Percentiles rank a stretch among this genome's conserved stretches.
Conservation (phyloP, 2,888 invertebrate genomes). For the Choristoneura rosaceana region DNA sequence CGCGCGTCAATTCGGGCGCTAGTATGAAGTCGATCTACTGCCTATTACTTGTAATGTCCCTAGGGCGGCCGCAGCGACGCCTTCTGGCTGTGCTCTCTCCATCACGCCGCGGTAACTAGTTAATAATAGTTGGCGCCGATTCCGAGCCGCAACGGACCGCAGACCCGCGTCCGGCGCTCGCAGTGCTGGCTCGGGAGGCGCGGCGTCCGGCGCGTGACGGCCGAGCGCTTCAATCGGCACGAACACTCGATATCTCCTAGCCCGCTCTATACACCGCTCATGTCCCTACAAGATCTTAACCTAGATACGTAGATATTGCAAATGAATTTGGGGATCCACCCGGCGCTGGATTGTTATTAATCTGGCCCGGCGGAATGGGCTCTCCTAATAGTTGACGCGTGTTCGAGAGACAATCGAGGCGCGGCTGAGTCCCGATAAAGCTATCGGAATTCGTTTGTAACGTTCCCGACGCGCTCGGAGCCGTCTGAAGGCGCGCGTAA, state of each 20-base stretch:
- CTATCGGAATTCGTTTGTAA: constrained; percentile 25
- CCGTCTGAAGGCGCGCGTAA: constrained; percentile 19
- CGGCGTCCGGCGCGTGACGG: not conserved
- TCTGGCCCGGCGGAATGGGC: constrained; percentile 12
- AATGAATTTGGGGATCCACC: constrained; percentile 22
- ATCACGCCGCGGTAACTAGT: not conserved
- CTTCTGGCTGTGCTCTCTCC: not conserved
- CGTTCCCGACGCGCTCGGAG: not conserved
- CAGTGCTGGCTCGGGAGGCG: not conserved
- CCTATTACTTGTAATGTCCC: no score
- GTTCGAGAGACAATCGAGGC: constrained; percentile 14
- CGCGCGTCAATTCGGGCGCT: no score
- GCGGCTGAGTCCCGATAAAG: constrained; percentile 21
- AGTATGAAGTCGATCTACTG: no score
- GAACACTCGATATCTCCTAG: constrained; percentile 23
- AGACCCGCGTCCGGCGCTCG: not conserved
- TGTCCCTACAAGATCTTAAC: constrained; percentile 26
- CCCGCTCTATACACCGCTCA: constrained; percentile 23
- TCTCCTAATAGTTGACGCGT: constrained; percentile 16
- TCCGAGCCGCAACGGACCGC: not conserved
- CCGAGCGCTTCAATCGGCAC: constrained; percentile 19
- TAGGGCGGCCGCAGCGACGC: not conserved
- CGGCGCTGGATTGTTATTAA: constrained; percentile 28
- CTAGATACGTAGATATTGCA: constrained; percentile 35
- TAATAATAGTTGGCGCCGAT: not conserved